phyloP scores from a whole-genome alignment of 2,797 vertebrate species.

The Urosaurus nigricauda region DNA sequence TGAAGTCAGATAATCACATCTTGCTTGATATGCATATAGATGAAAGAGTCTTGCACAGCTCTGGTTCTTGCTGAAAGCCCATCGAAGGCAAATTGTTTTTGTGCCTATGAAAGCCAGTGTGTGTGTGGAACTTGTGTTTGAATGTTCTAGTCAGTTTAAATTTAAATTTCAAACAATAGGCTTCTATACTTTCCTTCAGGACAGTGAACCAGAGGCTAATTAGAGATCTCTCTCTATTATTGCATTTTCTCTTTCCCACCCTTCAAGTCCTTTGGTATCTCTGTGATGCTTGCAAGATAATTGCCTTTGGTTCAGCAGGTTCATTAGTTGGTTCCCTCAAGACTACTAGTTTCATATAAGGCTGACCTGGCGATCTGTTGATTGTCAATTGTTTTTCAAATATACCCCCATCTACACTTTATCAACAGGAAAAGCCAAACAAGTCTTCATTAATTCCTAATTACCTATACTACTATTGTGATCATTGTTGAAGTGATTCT shows the following conservation, averaged over 20 bases:
- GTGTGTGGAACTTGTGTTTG: neutral
- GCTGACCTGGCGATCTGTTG: constrained; percentile 19
- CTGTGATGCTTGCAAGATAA: constrained; percentile 36
- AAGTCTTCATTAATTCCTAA: constrained; percentile 41
- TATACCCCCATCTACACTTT: constrained; percentile 32
- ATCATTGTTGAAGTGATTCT: neutral
- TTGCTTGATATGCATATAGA: neutral
- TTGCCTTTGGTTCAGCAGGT: constrained; percentile 33
- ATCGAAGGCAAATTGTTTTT: neutral
- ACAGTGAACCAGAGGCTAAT: constrained; percentile 39
- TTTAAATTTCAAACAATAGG: constrained; percentile 40
- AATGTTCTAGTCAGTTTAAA: neutral
- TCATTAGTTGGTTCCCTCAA: constrained; percentile 42
- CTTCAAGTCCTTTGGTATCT: constrained; percentile 30
- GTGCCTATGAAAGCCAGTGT: neutral
- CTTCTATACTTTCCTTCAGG: neutral
- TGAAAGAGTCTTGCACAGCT: neutral
- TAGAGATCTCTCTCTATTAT: constrained; percentile 44
- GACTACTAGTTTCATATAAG: constrained; percentile 18
- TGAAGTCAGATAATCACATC: too few relatives aligned
- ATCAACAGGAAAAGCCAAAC: constrained; percentile 29
- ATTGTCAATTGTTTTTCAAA: constrained; percentile 3
- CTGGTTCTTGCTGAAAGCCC: neutral
- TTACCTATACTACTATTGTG: neutral
- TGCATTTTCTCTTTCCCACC: constrained; percentile 15